Evolutionary conservation across 2,888 invertebrate genomes (phyloP).

Genomic region (Morpho deidamia): DNA sequence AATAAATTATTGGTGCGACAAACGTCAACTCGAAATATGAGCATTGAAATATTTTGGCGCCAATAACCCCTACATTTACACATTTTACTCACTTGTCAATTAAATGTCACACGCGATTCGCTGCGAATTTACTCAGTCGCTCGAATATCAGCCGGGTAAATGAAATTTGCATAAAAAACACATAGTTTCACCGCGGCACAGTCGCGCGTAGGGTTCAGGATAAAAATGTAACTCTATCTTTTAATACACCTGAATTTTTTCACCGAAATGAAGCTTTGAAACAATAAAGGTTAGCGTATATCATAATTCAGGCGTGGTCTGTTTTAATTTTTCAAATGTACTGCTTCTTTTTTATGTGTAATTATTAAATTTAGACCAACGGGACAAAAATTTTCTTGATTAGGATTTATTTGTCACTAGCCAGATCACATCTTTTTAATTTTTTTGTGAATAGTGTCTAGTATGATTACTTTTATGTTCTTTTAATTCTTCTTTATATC

Average conservation of each 20-base stretch:
- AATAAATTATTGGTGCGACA: conserved; percentile 13
- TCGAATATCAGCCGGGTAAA: conserved; percentile 62
- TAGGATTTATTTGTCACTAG: background rate
- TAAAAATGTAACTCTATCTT: conserved; percentile 21
- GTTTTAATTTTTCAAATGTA: conserved; percentile 10
- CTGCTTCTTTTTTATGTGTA: too few species aligned
- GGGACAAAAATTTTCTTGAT: background rate
- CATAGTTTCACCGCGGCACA: conserved; percentile 35
- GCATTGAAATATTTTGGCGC: conserved; percentile 42
- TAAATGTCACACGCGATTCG: conserved; percentile 68
- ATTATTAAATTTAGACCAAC: too few species aligned
- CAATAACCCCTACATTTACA: conserved; percentile 51
- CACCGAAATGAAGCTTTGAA: conserved; percentile 19
- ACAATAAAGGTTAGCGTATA: conserved; percentile 21
- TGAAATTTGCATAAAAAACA: conserved; percentile 72
- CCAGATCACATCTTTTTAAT: too few species aligned
- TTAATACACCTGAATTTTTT: conserved; percentile 25
- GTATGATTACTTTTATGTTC: too few species aligned
- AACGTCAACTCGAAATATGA: conserved; percentile 34
- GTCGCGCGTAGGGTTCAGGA: conserved; percentile 27
- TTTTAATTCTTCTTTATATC: too few species aligned
- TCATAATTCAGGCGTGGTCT: conserved; percentile 17
- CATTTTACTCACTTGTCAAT: conserved; percentile 72
- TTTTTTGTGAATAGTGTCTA: too few species aligned
- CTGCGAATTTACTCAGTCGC: conserved; percentile 62